These are phyloP conservation scores for Marasmarcha lunaedactyla DNA, from an alignment of 2,888 invertebrate genomes.

Conservation along the genomic window DNA sequence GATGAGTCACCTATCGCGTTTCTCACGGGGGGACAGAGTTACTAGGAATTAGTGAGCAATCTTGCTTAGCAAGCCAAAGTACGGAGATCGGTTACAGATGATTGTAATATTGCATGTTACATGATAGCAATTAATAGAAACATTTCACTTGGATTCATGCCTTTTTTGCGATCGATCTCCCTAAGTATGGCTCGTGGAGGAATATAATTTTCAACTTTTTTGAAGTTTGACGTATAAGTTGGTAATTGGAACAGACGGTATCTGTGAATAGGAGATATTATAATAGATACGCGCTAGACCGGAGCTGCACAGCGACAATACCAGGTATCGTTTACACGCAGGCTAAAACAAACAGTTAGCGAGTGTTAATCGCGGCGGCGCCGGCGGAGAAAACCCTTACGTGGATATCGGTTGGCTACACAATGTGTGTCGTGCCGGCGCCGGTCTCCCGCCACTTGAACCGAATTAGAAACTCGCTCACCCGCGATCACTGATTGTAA, in stretches of 20 bases:
- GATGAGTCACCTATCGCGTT: slow-evolving; percentile 45
- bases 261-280: slow-evolving; percentile 49
- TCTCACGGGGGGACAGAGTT: slow-evolving; percentile 7
- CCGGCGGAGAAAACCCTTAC: slow-evolving; percentile 51
- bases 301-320: slow-evolving; percentile 52
- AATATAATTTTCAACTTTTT: too few relatives aligned
- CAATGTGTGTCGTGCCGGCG: slow-evolving; percentile 10
- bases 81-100: too few relatives aligned
- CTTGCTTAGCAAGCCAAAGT: too few relatives aligned
- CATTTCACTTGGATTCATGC: too few relatives aligned
- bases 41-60: slow-evolving; percentile 4
- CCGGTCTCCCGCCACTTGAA: neutral
- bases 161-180: too few relatives aligned
- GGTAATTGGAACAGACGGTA: slow-evolving; percentile 45
- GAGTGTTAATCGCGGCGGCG: slow-evolving; percentile 61
- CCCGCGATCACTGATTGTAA: slow-evolving; percentile 45
- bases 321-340: slow-evolving; percentile 57
- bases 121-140: too few relatives aligned
- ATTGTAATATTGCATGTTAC: too few relatives aligned
- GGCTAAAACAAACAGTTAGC: slow-evolving; percentile 58
- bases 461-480: slow-evolving; percentile 51
- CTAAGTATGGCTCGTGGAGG: too few relatives aligned
- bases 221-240: too few relatives aligned
- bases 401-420: slow-evolving; percentile 39
- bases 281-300: slow-evolving; percentile 64